These are phyloP conservation scores for Taenaris catops DNA, from an alignment of 2,888 invertebrate genomes.

Conservation along the genomic window DNA sequence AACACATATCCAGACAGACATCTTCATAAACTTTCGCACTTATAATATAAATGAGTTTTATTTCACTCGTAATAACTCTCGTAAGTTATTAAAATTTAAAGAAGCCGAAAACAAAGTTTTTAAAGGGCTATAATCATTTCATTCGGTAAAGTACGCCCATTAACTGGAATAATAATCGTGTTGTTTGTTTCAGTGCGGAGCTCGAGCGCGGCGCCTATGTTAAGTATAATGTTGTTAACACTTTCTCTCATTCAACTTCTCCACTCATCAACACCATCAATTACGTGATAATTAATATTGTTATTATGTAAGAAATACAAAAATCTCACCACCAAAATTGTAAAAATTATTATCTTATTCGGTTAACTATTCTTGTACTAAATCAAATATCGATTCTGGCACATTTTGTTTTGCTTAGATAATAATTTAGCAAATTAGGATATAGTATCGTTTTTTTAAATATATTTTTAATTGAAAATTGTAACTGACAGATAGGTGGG, in stretches of 20 bases:
- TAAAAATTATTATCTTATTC: not conserved
- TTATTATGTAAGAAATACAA: slow-evolving; percentile 2
- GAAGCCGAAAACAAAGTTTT: slow-evolving; percentile 19
- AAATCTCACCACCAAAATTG: not conserved
- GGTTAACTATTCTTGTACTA: no score
- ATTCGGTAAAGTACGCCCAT: slow-evolving; percentile 25
- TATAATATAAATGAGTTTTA: no score
- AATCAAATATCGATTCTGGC: not conserved
- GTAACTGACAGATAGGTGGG: no score
- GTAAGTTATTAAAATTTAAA: slow-evolving; percentile 22
- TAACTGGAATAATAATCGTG: slow-evolving; percentile 30
- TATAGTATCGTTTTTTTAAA: no score
- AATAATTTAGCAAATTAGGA: no score
- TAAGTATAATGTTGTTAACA: slow-evolving; percentile 63
- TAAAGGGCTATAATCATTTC: slow-evolving; percentile 27
- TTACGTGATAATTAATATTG: slow-evolving; percentile 62
- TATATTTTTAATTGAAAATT: no score
- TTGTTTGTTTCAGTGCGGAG: slow-evolving; percentile 71
- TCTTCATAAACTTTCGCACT: no score
- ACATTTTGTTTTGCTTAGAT: not conserved
- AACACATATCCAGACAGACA: no score
- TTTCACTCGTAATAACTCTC: no score
- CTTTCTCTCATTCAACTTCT: slow-evolving; percentile 53
- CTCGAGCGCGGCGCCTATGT: slow-evolving; percentile 48
- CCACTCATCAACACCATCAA: slow-evolving; percentile 53